Evolutionary conservation across 2,888 invertebrate species (phyloP).

Genomic region (Pediacus dermestoides): DNA sequence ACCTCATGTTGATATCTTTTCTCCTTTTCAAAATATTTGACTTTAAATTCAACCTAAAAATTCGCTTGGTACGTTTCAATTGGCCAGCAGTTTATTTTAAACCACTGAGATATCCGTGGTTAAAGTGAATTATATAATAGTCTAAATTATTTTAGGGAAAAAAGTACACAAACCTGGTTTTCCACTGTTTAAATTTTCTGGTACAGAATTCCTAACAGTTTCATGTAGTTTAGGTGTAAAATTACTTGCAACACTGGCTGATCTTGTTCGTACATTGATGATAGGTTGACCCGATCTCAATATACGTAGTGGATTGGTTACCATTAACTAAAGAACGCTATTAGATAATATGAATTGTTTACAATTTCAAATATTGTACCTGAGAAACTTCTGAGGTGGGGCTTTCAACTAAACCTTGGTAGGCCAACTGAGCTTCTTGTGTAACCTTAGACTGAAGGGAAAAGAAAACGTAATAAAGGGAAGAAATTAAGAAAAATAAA

Average conservation of each 20-base stretch:
- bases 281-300: constrained; percentile 58
- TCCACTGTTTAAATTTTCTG: constrained; percentile 35
- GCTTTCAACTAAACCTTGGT: constrained; percentile 83
- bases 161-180: constrained; percentile 30
- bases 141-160: no score
- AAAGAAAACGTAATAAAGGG: constrained; percentile 41
- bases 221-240: constrained; percentile 34
- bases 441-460: constrained; percentile 71
- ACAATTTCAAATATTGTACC: constrained; percentile 31
- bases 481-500: constrained; percentile 25
- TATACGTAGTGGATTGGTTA: constrained; percentile 63
- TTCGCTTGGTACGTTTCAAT: no score
- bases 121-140: no score
- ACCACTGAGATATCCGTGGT: no score
- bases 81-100: no score
- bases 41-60: no score
- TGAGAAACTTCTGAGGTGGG: constrained; percentile 45
- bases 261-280: constrained; percentile 47
- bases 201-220: constrained; percentile 33
- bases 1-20: no score
- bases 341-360: constrained; percentile 23
- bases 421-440: constrained; percentile 88
- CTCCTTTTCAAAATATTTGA: no score
- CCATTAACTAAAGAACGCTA: constrained; percentile 40
- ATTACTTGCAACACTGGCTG: constrained; percentile 38